These are phyloP conservation scores for Rhorus exstirpatorius DNA, from an alignment of 2,888 invertebrate genomes.

Conservation along the genomic window DNA sequence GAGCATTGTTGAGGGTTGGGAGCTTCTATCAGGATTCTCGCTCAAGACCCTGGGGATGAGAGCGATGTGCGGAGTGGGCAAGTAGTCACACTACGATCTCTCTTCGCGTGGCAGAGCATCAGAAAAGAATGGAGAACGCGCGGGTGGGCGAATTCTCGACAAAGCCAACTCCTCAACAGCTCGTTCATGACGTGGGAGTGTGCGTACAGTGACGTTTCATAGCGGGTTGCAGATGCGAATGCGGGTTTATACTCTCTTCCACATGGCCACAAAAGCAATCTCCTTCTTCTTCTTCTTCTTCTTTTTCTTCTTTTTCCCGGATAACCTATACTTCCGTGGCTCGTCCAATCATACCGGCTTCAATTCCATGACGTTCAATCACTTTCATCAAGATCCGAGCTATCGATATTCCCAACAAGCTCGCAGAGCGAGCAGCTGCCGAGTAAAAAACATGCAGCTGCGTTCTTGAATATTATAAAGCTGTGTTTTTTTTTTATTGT, in stretches of 20 bases:
- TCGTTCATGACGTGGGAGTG: slow-evolving; percentile 64
- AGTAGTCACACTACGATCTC: slow-evolving; percentile 59
- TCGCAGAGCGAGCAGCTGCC: slow-evolving; percentile 56
- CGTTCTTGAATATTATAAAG: slow-evolving; percentile 38
- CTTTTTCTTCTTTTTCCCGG: slow-evolving; percentile 41
- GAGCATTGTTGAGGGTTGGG: slow-evolving; percentile 67
- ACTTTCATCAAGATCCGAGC: slow-evolving; percentile 69
- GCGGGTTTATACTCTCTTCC: slow-evolving; percentile 65
- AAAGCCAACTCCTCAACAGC: slow-evolving; percentile 69
- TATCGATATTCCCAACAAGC: slow-evolving; percentile 62
- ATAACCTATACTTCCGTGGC: slow-evolving; percentile 62
- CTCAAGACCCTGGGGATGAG: slow-evolving; percentile 63
- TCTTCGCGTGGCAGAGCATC: slow-evolving; percentile 24
- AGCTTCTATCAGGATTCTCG: slow-evolving; percentile 74
- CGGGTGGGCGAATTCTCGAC: slow-evolving; percentile 70
- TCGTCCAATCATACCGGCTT: slow-evolving; percentile 69
- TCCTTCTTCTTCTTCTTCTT: slow-evolving; percentile 53
- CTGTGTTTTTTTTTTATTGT: neutral
- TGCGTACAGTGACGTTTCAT: slow-evolving; percentile 58
- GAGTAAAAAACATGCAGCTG: slow-evolving; percentile 62
- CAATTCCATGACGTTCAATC: slow-evolving; percentile 71
- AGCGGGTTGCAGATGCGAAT: slow-evolving; percentile 70
- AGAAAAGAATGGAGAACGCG: slow-evolving; percentile 56
- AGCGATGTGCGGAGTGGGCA: slow-evolving; percentile 57
- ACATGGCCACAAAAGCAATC: slow-evolving; percentile 67